A percentile compares a stretch with the other conserved stretches of the same genome.
phyloP scores from a whole-genome alignment of 2,113 vertebrate species.

The Callithrix jacchus region DNA sequence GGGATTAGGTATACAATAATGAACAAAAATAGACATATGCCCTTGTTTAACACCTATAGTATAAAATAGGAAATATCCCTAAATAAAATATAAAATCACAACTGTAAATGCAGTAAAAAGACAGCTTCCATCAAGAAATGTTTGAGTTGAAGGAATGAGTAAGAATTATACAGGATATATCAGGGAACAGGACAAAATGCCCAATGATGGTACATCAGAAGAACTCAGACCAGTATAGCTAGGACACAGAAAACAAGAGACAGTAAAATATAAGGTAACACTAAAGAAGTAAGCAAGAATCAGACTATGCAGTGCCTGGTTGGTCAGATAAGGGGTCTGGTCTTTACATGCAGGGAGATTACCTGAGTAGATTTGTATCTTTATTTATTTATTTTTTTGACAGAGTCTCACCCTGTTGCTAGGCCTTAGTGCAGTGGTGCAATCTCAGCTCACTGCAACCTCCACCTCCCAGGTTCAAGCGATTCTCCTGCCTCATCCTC shows the following conservation, averaged over 20 bases:
- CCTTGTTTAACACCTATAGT: background rate
- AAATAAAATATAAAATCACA: conserved; percentile 34
- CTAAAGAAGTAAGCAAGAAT: conserved; percentile 18
- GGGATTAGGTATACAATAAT: background rate
- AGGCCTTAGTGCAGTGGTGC: no score
- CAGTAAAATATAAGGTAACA: background rate
- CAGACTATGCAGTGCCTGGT: background rate
- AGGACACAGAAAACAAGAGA: background rate
- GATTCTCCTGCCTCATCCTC: no score
- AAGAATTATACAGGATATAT: conserved; percentile 8
- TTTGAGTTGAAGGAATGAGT: background rate
- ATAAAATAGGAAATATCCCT: conserved; percentile 1
- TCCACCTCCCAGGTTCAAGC: no score
- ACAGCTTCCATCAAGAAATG: background rate
- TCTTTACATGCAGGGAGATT: background rate
- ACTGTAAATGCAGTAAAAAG: conserved; percentile 10
- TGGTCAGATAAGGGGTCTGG: background rate
- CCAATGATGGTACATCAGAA: background rate
- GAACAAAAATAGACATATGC: background rate
- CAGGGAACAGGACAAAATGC: background rate
- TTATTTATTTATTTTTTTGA: background rate
- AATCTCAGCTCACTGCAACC: no score
- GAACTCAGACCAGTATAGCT: background rate
- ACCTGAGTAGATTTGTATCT: background rate
- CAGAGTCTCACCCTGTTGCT: no score